A percentile compares a stretch with the other conserved stretches of the same genome.
phyloP scores from a whole-genome alignment of 2,113 vertebrate species.

The Fukomys damarensis region DNA sequence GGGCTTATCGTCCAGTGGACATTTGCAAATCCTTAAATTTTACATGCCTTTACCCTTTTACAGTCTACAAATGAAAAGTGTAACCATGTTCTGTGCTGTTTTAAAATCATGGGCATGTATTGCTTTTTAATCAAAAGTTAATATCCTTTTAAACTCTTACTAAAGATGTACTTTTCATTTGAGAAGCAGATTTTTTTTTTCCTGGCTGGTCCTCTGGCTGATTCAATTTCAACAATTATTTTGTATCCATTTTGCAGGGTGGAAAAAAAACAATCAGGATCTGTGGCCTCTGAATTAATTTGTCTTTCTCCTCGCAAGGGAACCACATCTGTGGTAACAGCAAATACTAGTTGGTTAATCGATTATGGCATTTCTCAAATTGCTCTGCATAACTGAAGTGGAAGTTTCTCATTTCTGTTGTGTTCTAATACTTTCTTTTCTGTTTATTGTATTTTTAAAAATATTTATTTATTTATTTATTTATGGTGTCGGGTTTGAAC shows the following conservation, averaged over 20 bases:
- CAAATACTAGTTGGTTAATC: not conserved
- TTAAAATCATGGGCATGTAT: not conserved
- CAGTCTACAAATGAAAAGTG: not conserved
- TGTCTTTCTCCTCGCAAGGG: not conserved
- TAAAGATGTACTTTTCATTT: conserved; percentile 36
- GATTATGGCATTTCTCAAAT: not conserved
- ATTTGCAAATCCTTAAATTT: not conserved
- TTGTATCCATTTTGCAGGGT: conserved; percentile 8
- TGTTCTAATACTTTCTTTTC: not conserved
- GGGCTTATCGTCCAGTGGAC: not conserved
- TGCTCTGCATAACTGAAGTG: not conserved
- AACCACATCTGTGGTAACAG: not conserved
- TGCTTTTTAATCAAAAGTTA: not conserved
- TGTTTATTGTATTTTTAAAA: too few relatives aligned
- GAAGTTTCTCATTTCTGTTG: not conserved
- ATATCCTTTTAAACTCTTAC: not conserved
- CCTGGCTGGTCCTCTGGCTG: not conserved
- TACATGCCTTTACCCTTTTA: not conserved
- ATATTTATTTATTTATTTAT: too few relatives aligned
- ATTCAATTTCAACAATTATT: not conserved
- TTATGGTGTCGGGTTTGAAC: too few relatives aligned
- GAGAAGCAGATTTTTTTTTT: not conserved
- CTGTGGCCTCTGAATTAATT: not conserved
- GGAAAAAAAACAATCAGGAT: not conserved
- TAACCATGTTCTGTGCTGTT: not conserved